A percentile compares a stretch with the other conserved stretches of the same genome.
These are phyloP conservation scores for Circaetus cinerascens DNA, from an alignment of 2,113 vertebrate species.

Conservation along the genomic window DNA sequence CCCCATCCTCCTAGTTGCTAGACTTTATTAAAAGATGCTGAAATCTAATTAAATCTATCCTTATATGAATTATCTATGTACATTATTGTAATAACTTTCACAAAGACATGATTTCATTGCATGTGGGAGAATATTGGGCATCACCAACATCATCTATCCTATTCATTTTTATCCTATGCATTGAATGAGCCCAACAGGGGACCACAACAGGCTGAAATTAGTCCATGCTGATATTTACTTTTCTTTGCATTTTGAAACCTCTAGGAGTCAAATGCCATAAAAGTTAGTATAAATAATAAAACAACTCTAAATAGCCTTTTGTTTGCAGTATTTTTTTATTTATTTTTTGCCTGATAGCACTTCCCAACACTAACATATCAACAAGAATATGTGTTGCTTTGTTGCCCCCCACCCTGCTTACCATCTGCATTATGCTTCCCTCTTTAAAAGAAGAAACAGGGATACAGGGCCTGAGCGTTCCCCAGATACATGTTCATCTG, in stretches of 20 bases:
- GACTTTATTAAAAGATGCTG: constrained; percentile 29
- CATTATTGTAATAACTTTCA: background rate
- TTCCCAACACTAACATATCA: background rate
- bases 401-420: accelerated
- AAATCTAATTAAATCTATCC: constrained; percentile 33
- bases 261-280: background rate
- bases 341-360: background rate
- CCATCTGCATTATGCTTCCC: accelerated
- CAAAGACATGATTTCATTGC: background rate
- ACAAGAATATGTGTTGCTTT: background rate
- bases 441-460: background rate
- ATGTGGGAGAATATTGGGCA: background rate
- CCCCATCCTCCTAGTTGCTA: background rate
- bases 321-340: background rate
- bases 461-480: background rate
- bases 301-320: background rate
- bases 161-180: background rate
- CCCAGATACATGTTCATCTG: background rate
- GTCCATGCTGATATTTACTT: background rate
- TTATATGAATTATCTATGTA: background rate
- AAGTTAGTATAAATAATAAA: background rate
- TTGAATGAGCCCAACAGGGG: background rate
- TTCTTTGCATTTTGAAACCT: background rate
- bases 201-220: background rate
- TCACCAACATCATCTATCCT: background rate